Evolutionary conservation across 2,888 invertebrate species (phyloP).

Genomic region (Acheta domesticus): DNA sequence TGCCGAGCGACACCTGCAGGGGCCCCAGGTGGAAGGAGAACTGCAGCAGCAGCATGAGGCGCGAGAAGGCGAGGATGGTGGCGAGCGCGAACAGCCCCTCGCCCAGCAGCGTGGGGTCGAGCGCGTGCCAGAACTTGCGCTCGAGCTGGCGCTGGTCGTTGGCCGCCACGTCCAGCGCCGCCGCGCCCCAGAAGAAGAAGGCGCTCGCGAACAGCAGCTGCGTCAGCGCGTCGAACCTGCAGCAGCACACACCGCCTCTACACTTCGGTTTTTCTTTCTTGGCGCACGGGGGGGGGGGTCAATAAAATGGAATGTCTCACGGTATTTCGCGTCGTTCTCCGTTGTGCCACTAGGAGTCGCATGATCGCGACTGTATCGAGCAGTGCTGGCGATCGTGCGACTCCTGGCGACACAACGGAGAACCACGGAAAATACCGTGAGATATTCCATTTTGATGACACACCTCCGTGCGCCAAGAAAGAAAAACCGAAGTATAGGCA

Average conservation of each 20-base stretch:
- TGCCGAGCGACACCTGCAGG: conserved; percentile 59
- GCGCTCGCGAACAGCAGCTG: conserved; percentile 55
- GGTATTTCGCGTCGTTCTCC: no score
- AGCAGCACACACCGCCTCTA: not conserved
- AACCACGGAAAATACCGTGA: no score
- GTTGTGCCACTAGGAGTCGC: no score
- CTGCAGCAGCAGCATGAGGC: conserved; percentile 61
- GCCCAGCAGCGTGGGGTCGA: conserved; percentile 61
- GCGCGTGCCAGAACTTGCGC: conserved; percentile 62
- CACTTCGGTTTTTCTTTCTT: no score
- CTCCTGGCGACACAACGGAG: no score
- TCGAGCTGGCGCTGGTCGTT: conserved; percentile 53
- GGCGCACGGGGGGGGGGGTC: no score
- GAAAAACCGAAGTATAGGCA: no score
- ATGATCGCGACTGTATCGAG: no score
- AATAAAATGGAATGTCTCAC: no score
- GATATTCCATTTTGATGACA: no score
- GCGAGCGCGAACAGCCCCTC: conserved; percentile 66
- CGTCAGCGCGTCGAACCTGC: conserved; percentile 30
- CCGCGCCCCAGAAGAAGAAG: conserved; percentile 61
- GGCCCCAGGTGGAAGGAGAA: conserved; percentile 63
- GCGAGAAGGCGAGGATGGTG: conserved; percentile 63
- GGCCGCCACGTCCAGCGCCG: conserved; percentile 52
- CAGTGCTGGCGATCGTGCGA: no score
- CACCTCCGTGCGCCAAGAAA: no score